Base-by-base conservation (phyloP, 2,797 vertebrate species). In the Sternotherus odoratus region DNA sequence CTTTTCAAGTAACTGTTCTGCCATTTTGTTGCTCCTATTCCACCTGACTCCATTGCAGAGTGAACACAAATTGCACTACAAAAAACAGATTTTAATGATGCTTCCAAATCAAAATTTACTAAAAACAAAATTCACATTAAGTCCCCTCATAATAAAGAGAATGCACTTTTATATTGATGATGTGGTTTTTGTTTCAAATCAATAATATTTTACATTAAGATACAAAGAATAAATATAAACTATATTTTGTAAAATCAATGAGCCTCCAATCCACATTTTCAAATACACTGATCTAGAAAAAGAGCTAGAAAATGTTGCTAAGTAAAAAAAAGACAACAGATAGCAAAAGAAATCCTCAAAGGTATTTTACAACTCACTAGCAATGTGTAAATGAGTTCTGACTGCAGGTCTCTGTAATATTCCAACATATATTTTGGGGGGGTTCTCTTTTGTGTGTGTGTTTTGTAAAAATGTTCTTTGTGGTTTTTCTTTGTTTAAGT, bases 341-440 rank as follows among this genome's bases (percentile, higher is more conserved):
- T 63, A 90, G 83, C 12, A 2, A 89, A 95, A 91, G 77, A 91
- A 95, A 95, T 93, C 96, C 96, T 86, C 92, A 79, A 93, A 97
- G 96, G 91, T 92, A 94, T 96, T 95, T 86, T 88, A 77, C 79
- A 96, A 84, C 94, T 95, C 86, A 75, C 91, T 92, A 87, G 80
- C 36, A 24, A 92, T 3, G 28, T 95, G 93, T 97, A 97, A 97
- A 95, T 92, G 30, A 4, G 84, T 66, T 83, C 48, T 28, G 91
- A 63, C 88, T 74, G 75, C 39, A 90, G 88, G 89, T 92, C 90
- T 86, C 89, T 94, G 10, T 28, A 83, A 85, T 48, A 92, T 36
- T 75, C 89, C 95, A 93, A 90, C 36, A 6, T 50, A 75, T 2
- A 11, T 94, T 77, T 79, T 91, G 79, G 83, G 28, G 33, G 28